phyloP scores from a whole-genome alignment of 1,140 invertebrate species.

The Epicauta chinensis region DNA sequence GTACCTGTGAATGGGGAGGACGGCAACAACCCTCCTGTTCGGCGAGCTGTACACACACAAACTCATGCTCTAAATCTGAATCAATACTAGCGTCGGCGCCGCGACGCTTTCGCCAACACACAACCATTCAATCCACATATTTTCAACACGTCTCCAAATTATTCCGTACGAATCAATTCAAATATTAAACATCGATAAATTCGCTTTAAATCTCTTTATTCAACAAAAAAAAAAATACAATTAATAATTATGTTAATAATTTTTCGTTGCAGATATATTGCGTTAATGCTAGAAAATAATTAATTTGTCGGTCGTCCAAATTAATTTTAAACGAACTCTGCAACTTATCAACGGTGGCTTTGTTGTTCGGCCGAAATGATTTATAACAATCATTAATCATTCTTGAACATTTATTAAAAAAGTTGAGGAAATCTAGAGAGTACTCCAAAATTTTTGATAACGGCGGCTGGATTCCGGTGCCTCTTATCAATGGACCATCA shows the following conservation, averaged over 20 bases:
- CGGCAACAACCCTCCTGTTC: constrained; percentile 25
- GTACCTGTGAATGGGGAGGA: constrained; percentile 29
- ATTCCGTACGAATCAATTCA: too few relatives aligned
- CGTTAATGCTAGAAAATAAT: constrained; percentile 28
- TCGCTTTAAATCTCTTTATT: too few relatives aligned
- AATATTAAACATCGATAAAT: too few relatives aligned
- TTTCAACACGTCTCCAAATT: too few relatives aligned
- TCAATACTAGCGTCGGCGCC: constrained; percentile 39
- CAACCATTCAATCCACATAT: too few relatives aligned
- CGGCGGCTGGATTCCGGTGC: constrained; percentile 30
- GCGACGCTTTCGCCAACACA: constrained; percentile 5
- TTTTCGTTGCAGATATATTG: constrained; percentile 36
- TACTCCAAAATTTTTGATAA: constrained; percentile 28
- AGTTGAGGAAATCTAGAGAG: constrained; percentile 28
- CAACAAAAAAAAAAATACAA: too few relatives aligned
- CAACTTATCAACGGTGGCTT: not conserved
- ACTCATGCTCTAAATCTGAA: constrained; percentile 29
- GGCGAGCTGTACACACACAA: constrained; percentile 30
- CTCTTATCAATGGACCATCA: constrained; percentile 22
- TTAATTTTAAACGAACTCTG: constrained; percentile 27
- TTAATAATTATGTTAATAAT: not conserved
- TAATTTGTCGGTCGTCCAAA: constrained; percentile 22
- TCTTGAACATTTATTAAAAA: constrained; percentile 23
- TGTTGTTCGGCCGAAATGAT: not conserved
- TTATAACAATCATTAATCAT: constrained; percentile 27